Base-by-base conservation (phyloP, 2,888 invertebrate species). In the Leptinotarsa tumamoca region DNA sequence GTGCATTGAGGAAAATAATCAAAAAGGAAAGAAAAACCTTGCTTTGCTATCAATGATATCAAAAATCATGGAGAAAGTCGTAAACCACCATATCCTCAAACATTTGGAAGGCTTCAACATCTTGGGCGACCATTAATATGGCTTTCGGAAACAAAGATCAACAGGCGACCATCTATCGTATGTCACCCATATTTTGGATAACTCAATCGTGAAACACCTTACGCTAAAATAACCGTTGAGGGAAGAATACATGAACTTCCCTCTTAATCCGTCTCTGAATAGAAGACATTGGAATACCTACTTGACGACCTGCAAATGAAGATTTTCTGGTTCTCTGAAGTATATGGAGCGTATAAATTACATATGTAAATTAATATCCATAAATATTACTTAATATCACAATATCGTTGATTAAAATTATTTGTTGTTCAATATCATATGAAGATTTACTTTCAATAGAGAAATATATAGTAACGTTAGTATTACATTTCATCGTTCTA, bases 301-400 rank as follows among this genome's bases (percentile, higher is more conserved):
- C 33, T 43, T 43, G 18, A 18, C 13, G n/a, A 54, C 18, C n/a
- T 13, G 18, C 54, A 54, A 54, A 5, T 10, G 15, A 63, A 27
- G 18, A 71, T 75, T 68, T 71, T 68, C 68, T 75, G 52, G 71
- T 58, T 71, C 68, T 70, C 56, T 70, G 49, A 63, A 67, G 69
- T 76, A 76, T 73, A 61, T 76, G 17, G 76, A 76, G 73, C 76
- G 73, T 56, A 70, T 67, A 69, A 33, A 73, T 76, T 76, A 76
- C 73, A 17, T 23, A 76, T 76, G 76, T 51, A 70, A 73, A 76
- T 70, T 67, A 70, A 56, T 76, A 63, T 67, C 67, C 58, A 70
- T 73, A 23, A 69, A 52, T 56, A 71, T 70, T 73, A 76, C 69
- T 67, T 76, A 76, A 76, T 70, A 54, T 54, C 5, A 54, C 18